phyloP scores from a whole-genome alignment of 2,888 invertebrate species.

The Luffia ferchaultella region DNA sequence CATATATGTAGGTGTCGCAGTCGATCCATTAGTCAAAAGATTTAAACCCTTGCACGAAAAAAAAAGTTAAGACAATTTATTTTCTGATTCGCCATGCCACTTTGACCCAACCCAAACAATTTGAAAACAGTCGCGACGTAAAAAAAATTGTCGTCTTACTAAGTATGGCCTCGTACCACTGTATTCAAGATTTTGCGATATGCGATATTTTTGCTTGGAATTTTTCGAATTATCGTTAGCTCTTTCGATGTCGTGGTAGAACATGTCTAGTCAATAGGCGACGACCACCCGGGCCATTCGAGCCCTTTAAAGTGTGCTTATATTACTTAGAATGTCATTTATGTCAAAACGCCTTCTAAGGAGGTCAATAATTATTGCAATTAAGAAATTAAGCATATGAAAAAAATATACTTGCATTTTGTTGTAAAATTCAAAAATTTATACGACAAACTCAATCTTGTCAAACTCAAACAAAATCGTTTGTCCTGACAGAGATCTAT shows the following conservation, averaged over 20 bases:
- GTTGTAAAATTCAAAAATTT: too few species aligned
- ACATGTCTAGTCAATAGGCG: conserved; percentile 7
- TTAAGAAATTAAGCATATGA: too few species aligned
- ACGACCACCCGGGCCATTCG: conserved; percentile 6
- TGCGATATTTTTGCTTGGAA: background rate
- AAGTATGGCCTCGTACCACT: background rate
- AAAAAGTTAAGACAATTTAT: conserved; percentile 56
- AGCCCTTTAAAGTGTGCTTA: background rate
- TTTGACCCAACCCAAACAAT: conserved; percentile 55
- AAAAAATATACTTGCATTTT: too few species aligned
- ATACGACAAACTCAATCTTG: too few species aligned
- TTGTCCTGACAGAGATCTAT: too few species aligned
- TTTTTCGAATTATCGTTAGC: background rate
- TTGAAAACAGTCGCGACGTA: conserved; percentile 49
- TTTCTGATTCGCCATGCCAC: conserved; percentile 49
- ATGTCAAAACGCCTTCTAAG: background rate
- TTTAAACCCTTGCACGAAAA: background rate
- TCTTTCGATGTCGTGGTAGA: background rate
- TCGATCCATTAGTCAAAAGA: too few species aligned
- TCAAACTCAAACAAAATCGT: too few species aligned
- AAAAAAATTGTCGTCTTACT: conserved; percentile 29
- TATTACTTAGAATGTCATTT: background rate
- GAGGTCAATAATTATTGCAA: too few species aligned
- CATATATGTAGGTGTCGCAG: too few species aligned
- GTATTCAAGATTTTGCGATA: background rate